Evolutionary conservation across 2,888 invertebrate genomes (phyloP).

Genomic region (Ormyrus rosae): DNA sequence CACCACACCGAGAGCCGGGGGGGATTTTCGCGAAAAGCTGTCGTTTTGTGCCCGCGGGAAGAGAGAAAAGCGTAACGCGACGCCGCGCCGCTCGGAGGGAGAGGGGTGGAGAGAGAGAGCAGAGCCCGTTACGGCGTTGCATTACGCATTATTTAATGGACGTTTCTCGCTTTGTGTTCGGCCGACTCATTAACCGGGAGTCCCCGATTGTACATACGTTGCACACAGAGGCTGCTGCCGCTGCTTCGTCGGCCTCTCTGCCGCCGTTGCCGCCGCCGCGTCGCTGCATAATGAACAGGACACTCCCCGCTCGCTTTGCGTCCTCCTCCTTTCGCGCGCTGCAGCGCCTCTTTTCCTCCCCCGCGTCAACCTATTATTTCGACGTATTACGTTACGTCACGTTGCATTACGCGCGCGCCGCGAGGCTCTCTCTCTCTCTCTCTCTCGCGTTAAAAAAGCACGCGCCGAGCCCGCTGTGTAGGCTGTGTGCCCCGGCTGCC

Average conservation of each 20-base stretch:
- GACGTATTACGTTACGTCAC: constrained; percentile 72
- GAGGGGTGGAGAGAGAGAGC: neutral
- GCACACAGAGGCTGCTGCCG: constrained; percentile 58
- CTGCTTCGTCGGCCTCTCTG: constrained; percentile 54
- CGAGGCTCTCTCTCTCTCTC: constrained; percentile 31
- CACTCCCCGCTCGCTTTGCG: constrained; percentile 51
- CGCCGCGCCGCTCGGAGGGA: neutral
- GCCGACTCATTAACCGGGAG: constrained; percentile 71
- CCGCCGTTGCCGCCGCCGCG: constrained; percentile 64
- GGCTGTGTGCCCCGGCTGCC: neutral
- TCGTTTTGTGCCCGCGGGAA: constrained; percentile 8
- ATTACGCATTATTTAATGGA: constrained; percentile 74
- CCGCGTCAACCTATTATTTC: constrained; percentile 70
- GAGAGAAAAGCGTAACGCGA: neutral
- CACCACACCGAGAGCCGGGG: neutral
- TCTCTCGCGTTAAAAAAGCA: constrained; percentile 11
- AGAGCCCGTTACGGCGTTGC: constrained; percentile 62
- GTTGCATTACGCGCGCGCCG: constrained; percentile 66
- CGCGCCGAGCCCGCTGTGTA: neutral
- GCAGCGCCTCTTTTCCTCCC: neutral
- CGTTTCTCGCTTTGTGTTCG: constrained; percentile 74
- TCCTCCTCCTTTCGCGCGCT: constrained; percentile 36
- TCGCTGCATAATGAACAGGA: constrained; percentile 74
- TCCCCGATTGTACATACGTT: constrained; percentile 71
- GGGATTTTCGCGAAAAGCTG: constrained; percentile 48